Evolutionary conservation across 2,113 vertebrate genomes (phyloP).

Genomic region (Pogona vitticeps): DNA sequence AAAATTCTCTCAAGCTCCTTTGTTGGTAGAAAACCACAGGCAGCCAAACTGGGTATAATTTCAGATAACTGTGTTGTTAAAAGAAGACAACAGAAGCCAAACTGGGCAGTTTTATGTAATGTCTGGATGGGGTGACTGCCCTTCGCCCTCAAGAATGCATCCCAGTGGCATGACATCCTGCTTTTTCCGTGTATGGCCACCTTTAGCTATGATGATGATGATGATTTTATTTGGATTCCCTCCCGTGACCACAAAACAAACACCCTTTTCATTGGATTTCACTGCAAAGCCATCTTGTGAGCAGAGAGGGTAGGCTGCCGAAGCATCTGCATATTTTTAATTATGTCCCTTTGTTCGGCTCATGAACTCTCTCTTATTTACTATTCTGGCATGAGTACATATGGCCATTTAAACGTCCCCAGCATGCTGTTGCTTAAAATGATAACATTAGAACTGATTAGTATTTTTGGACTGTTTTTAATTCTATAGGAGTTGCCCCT

Average conservation of each 20-base stretch:
- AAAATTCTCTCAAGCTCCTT: too few species aligned
- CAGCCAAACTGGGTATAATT: too few species aligned
- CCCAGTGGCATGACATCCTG: too few species aligned
- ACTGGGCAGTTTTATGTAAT: too few species aligned
- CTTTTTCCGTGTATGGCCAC: background rate
- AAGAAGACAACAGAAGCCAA: too few species aligned
- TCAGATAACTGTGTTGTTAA: too few species aligned
- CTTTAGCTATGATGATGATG: constrained; percentile 4
- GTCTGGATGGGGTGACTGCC: too few species aligned
- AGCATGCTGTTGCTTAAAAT: constrained; percentile 51
- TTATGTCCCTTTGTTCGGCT: constrained; percentile 27
- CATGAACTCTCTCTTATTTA: constrained; percentile 23
- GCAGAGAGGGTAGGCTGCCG: background rate
- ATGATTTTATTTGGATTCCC: constrained; percentile 57
- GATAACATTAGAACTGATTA: constrained; percentile 53
- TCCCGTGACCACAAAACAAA: constrained; percentile 35
- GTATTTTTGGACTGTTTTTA: constrained; percentile 42
- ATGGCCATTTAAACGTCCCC: background rate
- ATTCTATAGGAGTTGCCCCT: constrained; percentile 62
- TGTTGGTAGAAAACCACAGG: too few species aligned
- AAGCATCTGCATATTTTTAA: constrained; percentile 40
- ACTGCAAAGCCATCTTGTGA: constrained; percentile 16
- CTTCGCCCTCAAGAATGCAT: too few species aligned
- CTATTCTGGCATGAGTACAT: background rate
- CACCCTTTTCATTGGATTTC: constrained; percentile 33